A percentile compares a stretch with the other conserved stretches of the same genome.
phyloP scores from a whole-genome alignment of 2,113 vertebrate genomes.

The Lampris megalopsis region DNA sequence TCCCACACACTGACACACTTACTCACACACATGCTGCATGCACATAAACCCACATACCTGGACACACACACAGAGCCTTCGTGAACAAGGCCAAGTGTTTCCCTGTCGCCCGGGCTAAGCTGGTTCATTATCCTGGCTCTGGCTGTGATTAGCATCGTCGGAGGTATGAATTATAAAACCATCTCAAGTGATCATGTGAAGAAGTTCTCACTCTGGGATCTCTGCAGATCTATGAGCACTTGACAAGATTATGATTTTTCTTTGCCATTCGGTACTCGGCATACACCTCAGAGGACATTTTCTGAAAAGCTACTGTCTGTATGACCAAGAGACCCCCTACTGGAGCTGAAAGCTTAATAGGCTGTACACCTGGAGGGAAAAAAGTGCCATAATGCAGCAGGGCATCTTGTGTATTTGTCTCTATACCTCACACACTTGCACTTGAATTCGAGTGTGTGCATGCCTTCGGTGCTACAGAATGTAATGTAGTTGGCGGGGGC shows the following conservation, averaged over 20 bases:
- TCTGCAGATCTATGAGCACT: conserved; percentile 33
- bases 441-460: conserved; percentile 18
- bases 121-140: conserved; percentile 72
- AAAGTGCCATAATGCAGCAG: neutral
- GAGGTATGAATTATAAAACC: conserved; percentile 75
- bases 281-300: conserved; percentile 14
- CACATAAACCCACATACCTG: neutral
- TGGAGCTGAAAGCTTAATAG: neutral
- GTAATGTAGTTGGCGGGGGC: conserved; percentile 21
- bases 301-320: neutral
- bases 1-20: neutral
- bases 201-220: conserved; percentile 37
- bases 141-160: conserved; percentile 74
- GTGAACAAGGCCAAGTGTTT: conserved; percentile 47
- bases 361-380: neutral
- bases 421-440: neutral
- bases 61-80: conserved; percentile 40
- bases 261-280: conserved; percentile 11
- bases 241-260: conserved; percentile 34
- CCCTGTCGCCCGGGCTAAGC: conserved; percentile 63
- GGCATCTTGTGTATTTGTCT: neutral
- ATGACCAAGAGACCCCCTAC: neutral
- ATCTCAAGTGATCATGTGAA: conserved; percentile 67
- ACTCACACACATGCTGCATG: neutral
- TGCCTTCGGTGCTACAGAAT: conserved; percentile 34